Evolutionary conservation across 1,140 invertebrate species (phyloP).

Genomic region (Leucophenga varia): DNA sequence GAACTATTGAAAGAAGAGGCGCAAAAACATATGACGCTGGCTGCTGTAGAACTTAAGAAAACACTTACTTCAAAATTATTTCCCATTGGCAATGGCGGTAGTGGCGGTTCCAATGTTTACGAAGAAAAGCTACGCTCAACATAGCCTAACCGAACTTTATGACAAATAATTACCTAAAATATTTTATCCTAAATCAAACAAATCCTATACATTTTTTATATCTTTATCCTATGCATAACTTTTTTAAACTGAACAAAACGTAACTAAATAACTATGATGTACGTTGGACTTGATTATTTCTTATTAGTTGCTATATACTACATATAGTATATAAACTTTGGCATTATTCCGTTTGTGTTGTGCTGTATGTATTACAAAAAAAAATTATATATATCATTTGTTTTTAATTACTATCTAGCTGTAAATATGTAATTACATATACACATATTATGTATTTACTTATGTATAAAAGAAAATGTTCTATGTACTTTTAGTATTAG

Average conservation of each 20-base stretch:
- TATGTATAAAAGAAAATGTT: too few species aligned
- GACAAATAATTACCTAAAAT: too few species aligned
- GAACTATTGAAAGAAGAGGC: conserved; percentile 14
- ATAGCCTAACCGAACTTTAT: conserved; percentile 18
- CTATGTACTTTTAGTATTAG: too few species aligned
- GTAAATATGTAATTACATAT: conserved; percentile 38
- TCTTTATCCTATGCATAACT: conserved; percentile 27
- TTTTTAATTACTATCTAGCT: conserved; percentile 21
- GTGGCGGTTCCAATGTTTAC: conserved; percentile 7
- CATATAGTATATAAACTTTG: too few species aligned
- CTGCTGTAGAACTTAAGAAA: conserved; percentile 23
- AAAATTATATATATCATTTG: conserved; percentile 5
- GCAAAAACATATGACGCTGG: background rate
- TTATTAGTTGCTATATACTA: too few species aligned
- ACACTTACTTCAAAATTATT: conserved; percentile 34
- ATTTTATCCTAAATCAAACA: background rate
- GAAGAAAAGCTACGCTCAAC: conserved; percentile 16
- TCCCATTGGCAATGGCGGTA: conserved; percentile 9
- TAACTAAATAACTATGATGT: background rate
- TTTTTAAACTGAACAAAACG: conserved; percentile 6
- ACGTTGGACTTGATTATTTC: background rate
- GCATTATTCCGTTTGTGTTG: too few species aligned
- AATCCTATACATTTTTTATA: conserved; percentile 4
- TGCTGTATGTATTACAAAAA: background rate
- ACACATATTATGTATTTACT: too few species aligned